A percentile compares a stretch with the other conserved stretches of the same genome.
Evolutionary conservation across 2,113 vertebrate species (phyloP).

Genomic region (Nyctereutes procyonoides): DNA sequence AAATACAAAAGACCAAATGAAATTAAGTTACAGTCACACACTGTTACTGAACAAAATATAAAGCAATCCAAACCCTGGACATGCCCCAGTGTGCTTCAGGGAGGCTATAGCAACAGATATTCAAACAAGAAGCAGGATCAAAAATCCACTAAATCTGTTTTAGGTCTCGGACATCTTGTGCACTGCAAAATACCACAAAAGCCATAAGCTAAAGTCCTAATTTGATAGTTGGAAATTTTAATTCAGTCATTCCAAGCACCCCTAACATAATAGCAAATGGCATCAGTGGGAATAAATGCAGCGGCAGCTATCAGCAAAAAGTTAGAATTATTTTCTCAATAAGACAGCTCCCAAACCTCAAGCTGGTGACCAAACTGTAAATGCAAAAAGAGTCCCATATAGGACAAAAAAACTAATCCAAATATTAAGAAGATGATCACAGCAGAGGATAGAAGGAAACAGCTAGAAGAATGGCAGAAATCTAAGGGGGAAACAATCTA

Average conservation of each 20-base stretch:
- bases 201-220: not conserved
- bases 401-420: not conserved
- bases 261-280: not conserved
- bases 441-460: conserved; percentile 81
- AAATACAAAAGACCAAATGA: not conserved
- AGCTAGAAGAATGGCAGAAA: conserved; percentile 92
- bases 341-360: conserved; percentile 27
- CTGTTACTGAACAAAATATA: not conserved
- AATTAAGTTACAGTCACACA: not conserved
- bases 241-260: not conserved
- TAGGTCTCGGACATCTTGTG: not conserved
- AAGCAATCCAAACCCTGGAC: not conserved
- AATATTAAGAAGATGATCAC: conserved; percentile 5
- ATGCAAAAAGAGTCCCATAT: not conserved
- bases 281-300: rapidly evolving
- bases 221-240: rapidly evolving
- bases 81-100: rapidly evolving
- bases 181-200: not conserved
- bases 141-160: not conserved
- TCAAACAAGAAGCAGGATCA: not conserved
- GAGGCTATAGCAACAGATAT: not conserved
- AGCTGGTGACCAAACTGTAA: rapidly evolving
- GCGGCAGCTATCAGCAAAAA: not conserved
- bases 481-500: conserved; percentile 91
- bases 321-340: not conserved